These are phyloP conservation scores for Cyphomyrus plagiostoma DNA, from an alignment of 2,113 vertebrate genomes.

Conservation along the genomic window DNA sequence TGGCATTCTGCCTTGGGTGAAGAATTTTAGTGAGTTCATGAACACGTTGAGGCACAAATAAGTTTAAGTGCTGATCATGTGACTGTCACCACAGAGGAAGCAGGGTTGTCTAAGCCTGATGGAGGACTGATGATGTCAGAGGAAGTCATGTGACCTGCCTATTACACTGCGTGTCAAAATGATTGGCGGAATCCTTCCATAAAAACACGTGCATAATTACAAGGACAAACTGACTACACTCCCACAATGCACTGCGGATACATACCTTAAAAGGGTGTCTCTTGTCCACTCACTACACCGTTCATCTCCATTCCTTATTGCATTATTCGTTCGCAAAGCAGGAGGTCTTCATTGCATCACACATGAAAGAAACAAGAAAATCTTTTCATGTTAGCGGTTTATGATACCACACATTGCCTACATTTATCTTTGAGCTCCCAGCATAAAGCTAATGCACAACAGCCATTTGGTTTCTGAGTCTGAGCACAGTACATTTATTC, in stretches of 20 bases:
- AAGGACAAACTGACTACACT: background rate
- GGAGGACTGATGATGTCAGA: background rate
- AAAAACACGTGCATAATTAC: background rate
- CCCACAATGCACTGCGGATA: background rate
- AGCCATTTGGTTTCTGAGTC: background rate
- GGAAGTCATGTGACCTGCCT: background rate
- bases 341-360: background rate
- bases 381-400: background rate
- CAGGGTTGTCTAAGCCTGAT: background rate
- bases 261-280: background rate
- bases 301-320: background rate
- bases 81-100: background rate
- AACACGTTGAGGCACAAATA: background rate
- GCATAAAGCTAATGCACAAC: background rate
- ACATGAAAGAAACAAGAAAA: background rate
- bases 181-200: background rate
- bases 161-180: background rate
- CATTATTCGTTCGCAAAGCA: background rate
- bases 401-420: background rate
- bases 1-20: background rate
- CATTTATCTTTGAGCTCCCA: background rate
- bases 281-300: background rate
- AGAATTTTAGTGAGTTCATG: background rate
- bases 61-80: background rate
- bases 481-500: background rate